Percentiles rank a stretch among this genome's conserved stretches.
Conservation (phyloP, 1,140 invertebrate genomes). For the Caenorhabditis inopinata region DNA sequence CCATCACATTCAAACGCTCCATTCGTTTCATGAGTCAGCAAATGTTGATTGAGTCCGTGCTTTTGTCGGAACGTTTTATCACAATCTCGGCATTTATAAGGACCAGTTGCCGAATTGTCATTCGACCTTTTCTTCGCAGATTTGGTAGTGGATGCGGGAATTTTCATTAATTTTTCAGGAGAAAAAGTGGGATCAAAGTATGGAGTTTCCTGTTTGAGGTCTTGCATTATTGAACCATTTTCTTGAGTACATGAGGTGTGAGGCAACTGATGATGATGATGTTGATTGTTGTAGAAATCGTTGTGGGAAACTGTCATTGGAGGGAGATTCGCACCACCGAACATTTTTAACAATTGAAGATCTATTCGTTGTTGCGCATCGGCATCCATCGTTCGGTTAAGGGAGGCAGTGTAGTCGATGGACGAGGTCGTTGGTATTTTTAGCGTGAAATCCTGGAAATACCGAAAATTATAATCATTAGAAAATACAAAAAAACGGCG, state of each 20-base stretch:
- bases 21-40: neutral
- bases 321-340: neutral
- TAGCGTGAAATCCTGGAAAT: neutral
- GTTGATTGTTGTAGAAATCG: neutral
- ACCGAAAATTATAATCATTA: neutral
- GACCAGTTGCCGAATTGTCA: neutral
- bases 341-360: neutral
- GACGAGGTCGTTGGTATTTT: neutral
- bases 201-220: no score
- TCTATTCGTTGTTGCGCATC: neutral
- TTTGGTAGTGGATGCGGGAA: no score
- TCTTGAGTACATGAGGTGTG: no score
- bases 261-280: neutral
- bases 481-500: no score
- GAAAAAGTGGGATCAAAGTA: neutral
- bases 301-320: neutral
- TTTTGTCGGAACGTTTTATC: constrained; percentile 10
- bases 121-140: neutral
- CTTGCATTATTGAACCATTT: no score
- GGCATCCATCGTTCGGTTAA: neutral
- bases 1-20: constrained; percentile 17
- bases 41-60: neutral
- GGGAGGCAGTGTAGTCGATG: neutral
- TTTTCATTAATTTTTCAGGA: neutral
- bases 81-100: neutral